A percentile compares a stretch with the other conserved stretches of the same genome.
phyloP scores from a whole-genome alignment of 2,888 invertebrate genomes.

The Ochropleura plecta region DNA sequence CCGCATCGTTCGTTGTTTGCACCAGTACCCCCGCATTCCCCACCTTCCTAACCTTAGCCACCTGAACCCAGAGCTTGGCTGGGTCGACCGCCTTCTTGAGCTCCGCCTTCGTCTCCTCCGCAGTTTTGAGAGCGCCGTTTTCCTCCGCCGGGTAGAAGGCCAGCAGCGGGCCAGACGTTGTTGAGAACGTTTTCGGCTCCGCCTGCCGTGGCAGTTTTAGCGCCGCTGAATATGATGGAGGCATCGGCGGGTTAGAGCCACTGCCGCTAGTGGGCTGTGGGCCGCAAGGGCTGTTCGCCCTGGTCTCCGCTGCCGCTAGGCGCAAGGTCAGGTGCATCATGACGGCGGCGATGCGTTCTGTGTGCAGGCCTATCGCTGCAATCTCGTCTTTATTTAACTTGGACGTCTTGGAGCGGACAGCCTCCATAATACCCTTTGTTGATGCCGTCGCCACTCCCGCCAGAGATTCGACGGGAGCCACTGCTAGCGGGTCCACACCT shows the following conservation, averaged over 20 bases:
- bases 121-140: neutral
- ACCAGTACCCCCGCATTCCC: neutral
- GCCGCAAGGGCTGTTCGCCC: neutral
- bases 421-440: no score
- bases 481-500: no score
- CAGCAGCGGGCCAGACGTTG: neutral
- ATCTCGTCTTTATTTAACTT: no score
- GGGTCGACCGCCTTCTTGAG: constrained; percentile 22
- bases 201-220: neutral
- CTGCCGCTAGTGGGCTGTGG: no score
- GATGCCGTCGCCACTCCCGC: no score
- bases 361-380: no score
- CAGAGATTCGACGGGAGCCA: no score
- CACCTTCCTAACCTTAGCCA: neutral
- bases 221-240: rapidly evolving
- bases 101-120: constrained; percentile 20
- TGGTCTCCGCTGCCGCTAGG: neutral
- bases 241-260: no score
- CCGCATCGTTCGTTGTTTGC: neutral
- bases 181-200: rapidly evolving
- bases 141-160: neutral
- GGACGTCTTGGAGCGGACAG: no score
- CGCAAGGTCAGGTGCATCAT: rapidly evolving
- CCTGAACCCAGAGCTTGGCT: neutral
- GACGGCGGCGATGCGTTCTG: no score